Base-by-base conservation (phyloP, 92 coral and sea anemone species). In the Phenganax subtilis region DNA sequence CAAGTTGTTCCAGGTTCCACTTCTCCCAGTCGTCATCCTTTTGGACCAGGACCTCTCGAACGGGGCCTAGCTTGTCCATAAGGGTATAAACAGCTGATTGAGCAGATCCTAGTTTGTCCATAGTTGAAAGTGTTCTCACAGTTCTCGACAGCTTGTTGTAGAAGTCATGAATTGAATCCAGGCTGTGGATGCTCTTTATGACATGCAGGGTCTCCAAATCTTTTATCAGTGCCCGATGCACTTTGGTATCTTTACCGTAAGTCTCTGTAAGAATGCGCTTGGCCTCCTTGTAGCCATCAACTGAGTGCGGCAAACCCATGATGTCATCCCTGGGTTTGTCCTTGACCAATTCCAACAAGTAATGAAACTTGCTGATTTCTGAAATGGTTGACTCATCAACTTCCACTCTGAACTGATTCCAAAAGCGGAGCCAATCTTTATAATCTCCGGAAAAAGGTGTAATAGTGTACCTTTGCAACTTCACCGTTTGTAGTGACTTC, bases 21-120 rank as follows among this genome's bases (percentile, higher is more conserved):
- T 77, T 78, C 70, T 86, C 84, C 91, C 90, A 89, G 30, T 89
- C 58, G 84, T 87, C 88, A 31, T 89, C 88, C 57, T 84, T 81
- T 51, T 76, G 92, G 4, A 67, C 86, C 55, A 85, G 55, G 44
- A 56, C 57, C 44, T 79, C 84, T 68, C 84, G 58, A 9, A 69
- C 89, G 0, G 86, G 86, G 6, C 85, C 88, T 52, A 82, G 63
- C 71, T 86, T 86, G 37, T 86, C 83, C 85, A 86, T 73, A 1
- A 86, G 53, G 1, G 81, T 86, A 73, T 86, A 86, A 3, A 63
- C 88, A 1, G 79, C 55, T 16, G 82, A 73, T 25, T 86, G 79
- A 12, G 85, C 85, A 9, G 81, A 53, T 56, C 74, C 77, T 12
- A 81, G n/a, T 64, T 81, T 86, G 11, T 81, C 82, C 77, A 75